Conservation (phyloP, 2,888 invertebrate species). For the Apocheima hispidaria region DNA sequence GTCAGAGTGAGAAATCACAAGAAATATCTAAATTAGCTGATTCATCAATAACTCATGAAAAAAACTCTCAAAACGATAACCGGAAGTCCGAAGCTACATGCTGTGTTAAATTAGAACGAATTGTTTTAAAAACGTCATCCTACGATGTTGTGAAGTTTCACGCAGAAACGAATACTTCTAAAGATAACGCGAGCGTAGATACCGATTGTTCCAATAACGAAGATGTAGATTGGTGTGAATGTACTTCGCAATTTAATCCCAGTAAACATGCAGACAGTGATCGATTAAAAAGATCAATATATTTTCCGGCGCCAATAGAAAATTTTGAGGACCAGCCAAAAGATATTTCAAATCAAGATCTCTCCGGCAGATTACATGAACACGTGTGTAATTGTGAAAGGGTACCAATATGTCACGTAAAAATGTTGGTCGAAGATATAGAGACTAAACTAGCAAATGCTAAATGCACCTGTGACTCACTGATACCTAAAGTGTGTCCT, state of each 20-base stretch:
- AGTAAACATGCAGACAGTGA: conserved; percentile 39
- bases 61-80: conserved; percentile 21
- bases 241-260: conserved; percentile 39
- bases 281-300: conserved; percentile 52
- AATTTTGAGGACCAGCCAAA: conserved; percentile 36
- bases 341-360: conserved; percentile 36
- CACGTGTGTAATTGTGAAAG: conserved; percentile 66
- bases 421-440: conserved; percentile 77
- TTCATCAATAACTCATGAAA: conserved; percentile 27
- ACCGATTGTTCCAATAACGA: conserved; percentile 46
- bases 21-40: conserved; percentile 16
- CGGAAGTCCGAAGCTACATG: conserved; percentile 43
- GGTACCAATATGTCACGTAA: conserved; percentile 79
- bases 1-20: conserved; percentile 18
- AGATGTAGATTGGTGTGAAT: conserved; percentile 51
- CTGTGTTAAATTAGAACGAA: conserved; percentile 45
- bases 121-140: conserved; percentile 55
- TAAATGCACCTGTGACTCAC: conserved; percentile 74
- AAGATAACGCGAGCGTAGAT: conserved; percentile 45
- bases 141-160: conserved; percentile 43
- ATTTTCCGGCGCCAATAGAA: conserved; percentile 49
- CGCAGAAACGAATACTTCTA: conserved; percentile 50
- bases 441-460: conserved; percentile 66
- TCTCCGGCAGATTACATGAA: conserved; percentile 34
- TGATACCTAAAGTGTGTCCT: conserved; percentile 70